A percentile compares a stretch with the other conserved stretches of the same genome.
These are phyloP conservation scores for Lepidurus apus DNA, from an alignment of 1,140 invertebrate species.

Conservation along the genomic window DNA sequence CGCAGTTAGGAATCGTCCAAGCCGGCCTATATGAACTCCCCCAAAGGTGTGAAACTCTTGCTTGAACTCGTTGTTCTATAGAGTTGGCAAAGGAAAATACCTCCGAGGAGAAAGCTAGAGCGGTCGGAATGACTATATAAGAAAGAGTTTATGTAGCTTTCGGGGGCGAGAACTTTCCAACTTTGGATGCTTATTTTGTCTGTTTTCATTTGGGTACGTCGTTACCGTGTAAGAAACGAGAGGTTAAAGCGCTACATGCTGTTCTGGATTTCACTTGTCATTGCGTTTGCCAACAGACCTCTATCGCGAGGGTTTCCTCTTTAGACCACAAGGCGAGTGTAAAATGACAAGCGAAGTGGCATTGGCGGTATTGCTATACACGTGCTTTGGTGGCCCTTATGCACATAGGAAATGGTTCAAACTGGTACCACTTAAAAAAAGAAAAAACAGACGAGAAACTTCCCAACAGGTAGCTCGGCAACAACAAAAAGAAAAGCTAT, in stretches of 20 bases:
- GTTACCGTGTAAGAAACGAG: too few relatives aligned
- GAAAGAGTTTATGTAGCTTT: background rate
- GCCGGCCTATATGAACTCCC: background rate
- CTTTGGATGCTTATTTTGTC: background rate
- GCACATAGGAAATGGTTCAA: too few relatives aligned
- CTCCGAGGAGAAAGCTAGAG: background rate
- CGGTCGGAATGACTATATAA: background rate
- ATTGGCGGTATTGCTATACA: background rate
- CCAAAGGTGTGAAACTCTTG: conserved; percentile 2
- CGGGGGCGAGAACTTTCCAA: background rate
- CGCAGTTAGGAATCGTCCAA: background rate
- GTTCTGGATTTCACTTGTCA: background rate
- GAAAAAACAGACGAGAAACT: too few relatives aligned
- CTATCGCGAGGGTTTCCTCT: background rate
- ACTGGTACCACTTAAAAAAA: too few relatives aligned
- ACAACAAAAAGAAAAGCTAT: background rate
- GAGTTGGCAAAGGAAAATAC: background rate
- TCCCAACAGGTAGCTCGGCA: too few relatives aligned
- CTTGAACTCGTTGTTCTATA: background rate
- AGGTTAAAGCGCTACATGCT: background rate
- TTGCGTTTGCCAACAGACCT: background rate
- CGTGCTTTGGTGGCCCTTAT: background rate
- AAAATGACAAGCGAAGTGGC: too few relatives aligned
- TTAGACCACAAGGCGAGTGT: background rate
- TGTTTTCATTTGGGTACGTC: background rate